Evolutionary conservation across 2,888 invertebrate species (phyloP).

Genomic region (Plagodis dolabraria): DNA sequence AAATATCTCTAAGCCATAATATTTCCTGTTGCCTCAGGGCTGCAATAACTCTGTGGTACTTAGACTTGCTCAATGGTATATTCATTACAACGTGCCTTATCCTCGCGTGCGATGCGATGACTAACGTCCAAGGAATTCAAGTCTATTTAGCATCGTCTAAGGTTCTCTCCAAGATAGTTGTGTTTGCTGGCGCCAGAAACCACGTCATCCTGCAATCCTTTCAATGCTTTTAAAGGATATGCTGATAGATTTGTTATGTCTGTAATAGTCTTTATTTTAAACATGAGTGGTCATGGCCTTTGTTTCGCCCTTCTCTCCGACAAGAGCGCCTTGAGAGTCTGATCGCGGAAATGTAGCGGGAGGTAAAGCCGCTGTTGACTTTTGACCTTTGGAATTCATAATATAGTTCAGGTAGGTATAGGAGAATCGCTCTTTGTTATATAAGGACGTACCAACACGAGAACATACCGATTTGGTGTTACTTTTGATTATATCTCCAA

Average conservation of each 20-base stretch:
- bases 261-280: slow-evolving; percentile 15
- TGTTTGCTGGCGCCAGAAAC: slow-evolving; percentile 53
- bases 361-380: slow-evolving; percentile 41
- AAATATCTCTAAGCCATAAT: slow-evolving; percentile 35
- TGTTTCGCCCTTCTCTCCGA: slow-evolving; percentile 44
- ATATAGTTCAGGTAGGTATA: slow-evolving; percentile 23
- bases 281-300: slow-evolving; percentile 6
- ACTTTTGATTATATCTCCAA: too few relatives aligned
- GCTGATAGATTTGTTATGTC: slow-evolving; percentile 5
- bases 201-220: slow-evolving; percentile 38
- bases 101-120: slow-evolving; percentile 49
- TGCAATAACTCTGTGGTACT: slow-evolving; percentile 34
- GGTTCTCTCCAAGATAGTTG: slow-evolving; percentile 42
- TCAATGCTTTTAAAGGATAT: slow-evolving; percentile 33
- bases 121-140: slow-evolving; percentile 55
- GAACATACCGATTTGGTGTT: background rate
- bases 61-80: slow-evolving; percentile 39
- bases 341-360: slow-evolving; percentile 51
- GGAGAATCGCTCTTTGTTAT: slow-evolving; percentile 9
- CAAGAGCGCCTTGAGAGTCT: slow-evolving; percentile 58
- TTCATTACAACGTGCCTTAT: slow-evolving; percentile 53
- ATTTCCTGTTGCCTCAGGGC: slow-evolving; percentile 35
- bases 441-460: slow-evolving; percentile 3
- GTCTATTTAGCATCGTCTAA: slow-evolving; percentile 46
- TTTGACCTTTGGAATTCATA: slow-evolving; percentile 45